Base-by-base conservation (phyloP, 1,140 invertebrate genomes). In the Listronotus bonariensis region DNA sequence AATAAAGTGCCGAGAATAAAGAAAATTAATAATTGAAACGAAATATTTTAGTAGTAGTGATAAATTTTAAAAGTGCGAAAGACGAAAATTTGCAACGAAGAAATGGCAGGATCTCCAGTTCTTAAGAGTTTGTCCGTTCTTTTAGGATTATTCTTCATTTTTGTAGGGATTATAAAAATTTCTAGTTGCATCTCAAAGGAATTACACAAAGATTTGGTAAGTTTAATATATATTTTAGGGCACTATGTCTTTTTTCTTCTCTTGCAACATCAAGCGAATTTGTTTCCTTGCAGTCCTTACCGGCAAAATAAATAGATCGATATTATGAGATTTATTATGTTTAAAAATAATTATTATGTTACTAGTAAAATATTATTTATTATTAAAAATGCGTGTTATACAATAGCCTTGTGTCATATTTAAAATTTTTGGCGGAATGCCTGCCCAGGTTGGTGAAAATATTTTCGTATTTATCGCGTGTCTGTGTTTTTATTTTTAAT, bases 151-250 rank as follows among this genome's bases (percentile, higher is more conserved):
- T 98, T 98, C 82, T 98, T 98, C 79, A 88, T 98, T 72, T 96
- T 97, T 79, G 91, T 97, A 62, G 95, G 95, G 46, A 89, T 89
- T 17, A 90, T 97, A 73, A 97, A 97, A 84, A 81, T 97, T 52
- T 92, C 94, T 61, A 93, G 93, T 65, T 86, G 89, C 68, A 88
- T 98, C 59, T 97, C 92, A 74, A 93, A 93, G 82, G 95, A 98
- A 80, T 86, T 98, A 54, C 95, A 98, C 80, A 96, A 95, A 85
- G 95, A 98, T 84, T 87, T 98, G 89, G 96, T 97, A 81, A 88
- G 88, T 26, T 26, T 3, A 26, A 26, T n/a, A n/a, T n/a, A n/a
- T n/a, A n/a, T n/a, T n/a, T n/a, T n/a, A n/a, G n/a, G n/a, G n/a
- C n/a, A n/a, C n/a, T n/a, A 26, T 26, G 5, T 26, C 1, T 26